phyloP scores from a whole-genome alignment of 2,888 invertebrate species.

The Leptogaster cylindrica region DNA sequence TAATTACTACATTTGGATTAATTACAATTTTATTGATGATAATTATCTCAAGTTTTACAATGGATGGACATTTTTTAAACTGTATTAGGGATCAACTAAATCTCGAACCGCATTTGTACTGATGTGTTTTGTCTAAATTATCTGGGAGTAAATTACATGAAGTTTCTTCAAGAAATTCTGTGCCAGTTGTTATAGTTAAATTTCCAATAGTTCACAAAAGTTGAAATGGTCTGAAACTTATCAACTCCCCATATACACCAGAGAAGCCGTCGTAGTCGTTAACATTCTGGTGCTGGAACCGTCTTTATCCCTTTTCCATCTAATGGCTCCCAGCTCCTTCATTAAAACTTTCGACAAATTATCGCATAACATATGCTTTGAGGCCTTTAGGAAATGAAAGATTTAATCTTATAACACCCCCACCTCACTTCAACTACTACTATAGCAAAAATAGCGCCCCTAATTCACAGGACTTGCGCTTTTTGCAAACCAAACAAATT shows the following conservation, averaged over 20 bases:
- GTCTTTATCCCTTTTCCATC: slow-evolving; percentile 39
- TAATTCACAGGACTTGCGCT: slow-evolving; percentile 37
- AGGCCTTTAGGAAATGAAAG: slow-evolving; percentile 40
- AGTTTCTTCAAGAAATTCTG: neutral
- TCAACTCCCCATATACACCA: slow-evolving; percentile 27
- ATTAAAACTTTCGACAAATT: slow-evolving; percentile 48
- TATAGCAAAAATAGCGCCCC: neutral
- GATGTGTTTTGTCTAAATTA: too few relatives aligned
- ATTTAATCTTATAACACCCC: slow-evolving; percentile 18
- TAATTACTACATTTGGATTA: too few relatives aligned
- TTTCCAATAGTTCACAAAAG: slow-evolving; percentile 17
- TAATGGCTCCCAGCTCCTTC: slow-evolving; percentile 42
- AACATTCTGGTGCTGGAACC: slow-evolving; percentile 24
- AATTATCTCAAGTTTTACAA: too few relatives aligned
- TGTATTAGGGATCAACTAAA: too few relatives aligned
- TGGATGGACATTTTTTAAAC: too few relatives aligned
- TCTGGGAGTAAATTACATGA: too few relatives aligned
- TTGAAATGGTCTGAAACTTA: slow-evolving; percentile 22
- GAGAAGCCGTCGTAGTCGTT: slow-evolving; percentile 14
- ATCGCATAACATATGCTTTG: slow-evolving; percentile 46
- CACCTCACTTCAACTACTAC: neutral
- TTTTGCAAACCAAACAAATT: neutral
- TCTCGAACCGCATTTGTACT: too few relatives aligned
- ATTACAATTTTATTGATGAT: too few relatives aligned
- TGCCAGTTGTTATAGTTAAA: neutral